Percentiles rank a stretch among this genome's conserved stretches.
Evolutionary conservation across 2,888 invertebrate species (phyloP).

Genomic region (Nasonovia ribisnigri): DNA sequence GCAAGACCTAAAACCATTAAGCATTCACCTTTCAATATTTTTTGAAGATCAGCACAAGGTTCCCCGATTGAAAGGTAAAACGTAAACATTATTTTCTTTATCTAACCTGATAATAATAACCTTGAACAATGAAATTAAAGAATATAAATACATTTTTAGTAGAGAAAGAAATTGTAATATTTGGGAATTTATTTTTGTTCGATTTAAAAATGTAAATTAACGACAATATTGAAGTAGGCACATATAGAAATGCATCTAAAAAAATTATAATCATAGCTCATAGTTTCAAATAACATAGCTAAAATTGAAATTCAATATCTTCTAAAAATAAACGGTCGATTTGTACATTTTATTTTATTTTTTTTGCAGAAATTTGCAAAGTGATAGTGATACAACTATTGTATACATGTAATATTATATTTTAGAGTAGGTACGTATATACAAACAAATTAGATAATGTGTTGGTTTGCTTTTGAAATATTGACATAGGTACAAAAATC

Average conservation of each 20-base stretch:
- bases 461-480: not conserved
- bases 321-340: not conserved
- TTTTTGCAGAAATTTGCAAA: not conserved
- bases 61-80: not conserved
- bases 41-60: not conserved
- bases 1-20: not conserved
- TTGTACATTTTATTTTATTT: not conserved
- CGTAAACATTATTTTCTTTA: not conserved
- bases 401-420: conserved; percentile 3
- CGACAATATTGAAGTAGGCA: not conserved
- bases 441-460: conserved; percentile 7
- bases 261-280: not conserved
- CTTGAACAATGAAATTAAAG: not conserved
- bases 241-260: no score
- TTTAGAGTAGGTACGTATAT: not conserved
- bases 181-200: not conserved
- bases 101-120: not conserved
- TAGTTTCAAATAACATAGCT: not conserved
- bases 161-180: not conserved
- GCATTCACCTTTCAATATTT: not conserved
- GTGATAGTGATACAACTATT: not conserved
- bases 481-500: not conserved
- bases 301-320: conserved; percentile 5
- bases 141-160: not conserved
- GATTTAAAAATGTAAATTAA: not conserved